Percentiles rank a stretch among this genome's conserved stretches.
Evolutionary conservation across 2,113 vertebrate species (phyloP).

Genomic region (Callospermophilus lateralis): DNA sequence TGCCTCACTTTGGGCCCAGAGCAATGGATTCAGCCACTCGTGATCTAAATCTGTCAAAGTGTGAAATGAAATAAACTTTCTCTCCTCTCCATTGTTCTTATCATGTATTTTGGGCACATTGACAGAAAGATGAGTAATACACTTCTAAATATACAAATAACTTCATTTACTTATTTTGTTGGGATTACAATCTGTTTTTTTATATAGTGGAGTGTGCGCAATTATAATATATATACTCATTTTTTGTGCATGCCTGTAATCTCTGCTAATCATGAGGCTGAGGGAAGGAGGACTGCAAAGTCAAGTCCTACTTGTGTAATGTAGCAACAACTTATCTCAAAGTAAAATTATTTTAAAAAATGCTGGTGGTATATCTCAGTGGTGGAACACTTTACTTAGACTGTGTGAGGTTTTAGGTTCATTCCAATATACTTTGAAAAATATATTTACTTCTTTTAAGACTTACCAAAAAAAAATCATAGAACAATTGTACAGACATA

Average conservation of each 20-base stretch:
- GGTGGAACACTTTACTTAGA: not conserved
- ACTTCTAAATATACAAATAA: no score
- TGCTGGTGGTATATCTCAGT: not conserved
- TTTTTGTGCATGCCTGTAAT: not conserved
- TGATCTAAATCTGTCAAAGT: no score
- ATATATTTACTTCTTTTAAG: not conserved
- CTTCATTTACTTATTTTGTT: not conserved
- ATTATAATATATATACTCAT: not conserved
- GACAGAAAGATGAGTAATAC: no score
- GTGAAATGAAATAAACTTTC: no score
- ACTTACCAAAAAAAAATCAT: not conserved
- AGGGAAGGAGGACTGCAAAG: not conserved
- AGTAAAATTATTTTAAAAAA: not conserved
- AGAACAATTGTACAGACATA: not conserved
- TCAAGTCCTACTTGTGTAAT: not conserved
- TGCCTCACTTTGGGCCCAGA: no score
- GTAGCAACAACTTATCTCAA: not conserved
- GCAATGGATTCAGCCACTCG: no score
- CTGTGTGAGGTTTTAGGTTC: not conserved
- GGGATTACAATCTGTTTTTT: not conserved
- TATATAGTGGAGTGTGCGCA: not conserved
- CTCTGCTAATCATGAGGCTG: not conserved
- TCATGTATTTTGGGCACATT: no score
- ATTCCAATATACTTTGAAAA: not conserved
- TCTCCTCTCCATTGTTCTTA: no score